phyloP scores from a whole-genome alignment of 1,140 invertebrate genomes.

The Lepidurus apus region DNA sequence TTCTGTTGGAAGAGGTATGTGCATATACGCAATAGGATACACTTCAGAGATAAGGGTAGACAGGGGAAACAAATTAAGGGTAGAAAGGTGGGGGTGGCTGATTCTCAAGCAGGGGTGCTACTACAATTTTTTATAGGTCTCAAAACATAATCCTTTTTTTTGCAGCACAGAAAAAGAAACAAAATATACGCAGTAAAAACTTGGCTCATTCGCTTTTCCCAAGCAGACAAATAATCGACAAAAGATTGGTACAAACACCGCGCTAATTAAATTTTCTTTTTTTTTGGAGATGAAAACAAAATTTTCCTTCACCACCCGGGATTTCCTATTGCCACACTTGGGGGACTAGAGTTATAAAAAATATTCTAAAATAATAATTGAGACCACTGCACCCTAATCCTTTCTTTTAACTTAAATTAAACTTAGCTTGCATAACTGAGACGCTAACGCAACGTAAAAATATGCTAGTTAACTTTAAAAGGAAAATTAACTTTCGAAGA shows the following conservation, averaged over 20 bases:
- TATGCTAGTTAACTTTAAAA: slow-evolving; percentile 19
- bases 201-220: slow-evolving; percentile 13
- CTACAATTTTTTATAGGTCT: neutral
- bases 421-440: neutral
- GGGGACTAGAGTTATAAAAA: slow-evolving; percentile 20
- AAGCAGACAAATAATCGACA: neutral
- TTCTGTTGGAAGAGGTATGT: neutral
- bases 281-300: neutral
- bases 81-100: neutral
- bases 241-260: neutral
- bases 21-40: neutral
- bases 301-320: slow-evolving; percentile 17
- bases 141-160: neutral
- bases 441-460: slow-evolving; percentile 12
- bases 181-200: slow-evolving; percentile 1
- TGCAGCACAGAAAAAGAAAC: neutral
- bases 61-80: neutral
- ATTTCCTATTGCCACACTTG: slow-evolving; percentile 12
- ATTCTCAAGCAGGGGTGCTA: neutral
- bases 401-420: slow-evolving; percentile 12
- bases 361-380: slow-evolving; percentile 16
- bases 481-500: neutral
- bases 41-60: neutral
- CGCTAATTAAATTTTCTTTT: neutral
- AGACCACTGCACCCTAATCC: slow-evolving; percentile 13